A percentile compares a stretch with the other conserved stretches of the same genome.
phyloP scores from a whole-genome alignment of 2,797 vertebrate species.

The Phyllotis vaccarum region DNA sequence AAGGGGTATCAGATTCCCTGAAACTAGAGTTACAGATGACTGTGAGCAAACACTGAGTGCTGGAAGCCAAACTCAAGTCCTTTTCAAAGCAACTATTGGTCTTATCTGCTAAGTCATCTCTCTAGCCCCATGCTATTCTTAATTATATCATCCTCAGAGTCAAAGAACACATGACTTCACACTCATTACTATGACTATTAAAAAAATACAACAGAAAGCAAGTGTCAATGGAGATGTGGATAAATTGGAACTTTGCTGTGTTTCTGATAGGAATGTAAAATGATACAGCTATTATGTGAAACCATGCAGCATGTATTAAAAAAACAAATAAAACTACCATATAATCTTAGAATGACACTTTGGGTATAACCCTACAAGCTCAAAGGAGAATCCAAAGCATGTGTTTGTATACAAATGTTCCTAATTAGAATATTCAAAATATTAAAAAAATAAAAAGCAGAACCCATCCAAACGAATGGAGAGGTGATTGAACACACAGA shows the following conservation, averaged over 20 bases:
- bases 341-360: background rate
- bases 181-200: background rate
- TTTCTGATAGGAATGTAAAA: background rate
- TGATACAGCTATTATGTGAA: background rate
- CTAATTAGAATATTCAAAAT: background rate
- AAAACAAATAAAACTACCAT: background rate
- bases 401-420: background rate
- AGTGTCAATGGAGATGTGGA: background rate
- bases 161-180: background rate
- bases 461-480: background rate
- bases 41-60: background rate
- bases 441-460: background rate
- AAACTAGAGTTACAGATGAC: background rate
- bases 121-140: background rate
- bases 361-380: background rate
- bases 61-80: background rate
- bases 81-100: background rate
- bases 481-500: background rate
- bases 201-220: background rate
- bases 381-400: background rate
- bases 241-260: background rate
- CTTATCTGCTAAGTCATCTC: background rate
- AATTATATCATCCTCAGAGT: slow-evolving; percentile 27
- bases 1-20: background rate
- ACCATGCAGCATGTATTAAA: background rate